Evolutionary conservation across 2,113 vertebrate genomes (phyloP), one percentile per base, ranked within the genome.

Genomic region (Turnix velox): DNA sequence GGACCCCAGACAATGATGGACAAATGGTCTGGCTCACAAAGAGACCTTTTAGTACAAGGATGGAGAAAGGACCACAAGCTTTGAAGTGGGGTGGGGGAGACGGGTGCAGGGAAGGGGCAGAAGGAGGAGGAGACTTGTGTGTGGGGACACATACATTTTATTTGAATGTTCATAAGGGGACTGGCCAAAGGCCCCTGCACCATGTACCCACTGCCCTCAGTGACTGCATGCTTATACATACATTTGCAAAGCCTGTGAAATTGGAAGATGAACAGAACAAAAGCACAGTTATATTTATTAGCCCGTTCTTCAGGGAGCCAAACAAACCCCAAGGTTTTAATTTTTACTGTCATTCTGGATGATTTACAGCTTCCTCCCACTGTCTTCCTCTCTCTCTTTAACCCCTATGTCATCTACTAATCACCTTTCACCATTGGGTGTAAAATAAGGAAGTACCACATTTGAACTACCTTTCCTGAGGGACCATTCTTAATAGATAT

Each of bases 1-100:
- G 97, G 97, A 97, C 95, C 96, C 94, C 97, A 98, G 96, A 98
- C 98, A 98, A 98, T 98, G 97, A 97, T 73, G 97, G 97, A 98
- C 97, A 97, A 98, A 98, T 97, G 97, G 97, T 88, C 94, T 94
- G 82, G 94, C 91, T 97, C 94, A 97, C 97, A 98, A 98, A 97
- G 97, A 97, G 97, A 96, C 95, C 97, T 97, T 97, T 98, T 97
- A 97, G 96, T 93, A 97, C 94, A 93, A 24, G 94, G 95, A 96
- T 97, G 96, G 96, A 96, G 94, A 88, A 95, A 96, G 94, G 93
- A 95, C 97, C 96, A 95, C 94, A 96, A 97, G 97, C 97, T 97
- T 95, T 97, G 96, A 97, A 91, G 93, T 59, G 93, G 89, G 88
- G 66, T 92, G 94, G 94, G 94, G 92, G 93, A 79, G 88, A 94